Percentiles rank a stretch among this genome's conserved stretches.
These are phyloP conservation scores for Nasonia giraulti DNA, from an alignment of 1,140 invertebrate genomes.

Conservation along the genomic window DNA sequence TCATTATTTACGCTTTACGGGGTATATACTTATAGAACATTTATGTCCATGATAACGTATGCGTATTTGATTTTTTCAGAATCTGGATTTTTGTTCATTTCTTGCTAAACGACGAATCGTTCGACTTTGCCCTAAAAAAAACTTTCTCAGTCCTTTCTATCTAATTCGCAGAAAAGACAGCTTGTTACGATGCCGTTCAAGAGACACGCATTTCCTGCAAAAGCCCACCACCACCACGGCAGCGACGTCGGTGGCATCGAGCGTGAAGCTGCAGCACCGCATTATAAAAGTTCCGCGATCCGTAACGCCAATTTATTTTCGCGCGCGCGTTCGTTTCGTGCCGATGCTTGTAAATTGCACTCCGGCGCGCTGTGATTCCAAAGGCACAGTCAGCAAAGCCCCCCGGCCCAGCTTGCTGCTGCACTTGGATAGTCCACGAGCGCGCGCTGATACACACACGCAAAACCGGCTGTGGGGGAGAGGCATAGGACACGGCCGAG, in stretches of 20 bases:
- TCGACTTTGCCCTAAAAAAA: too few relatives aligned
- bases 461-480: neutral
- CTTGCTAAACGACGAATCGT: too few relatives aligned
- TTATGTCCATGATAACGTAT: too few relatives aligned
- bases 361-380: slow-evolving; percentile 62
- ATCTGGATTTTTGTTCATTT: too few relatives aligned
- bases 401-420: slow-evolving; percentile 8
- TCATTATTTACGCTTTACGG: slow-evolving; percentile 35
- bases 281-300: slow-evolving; percentile 55
- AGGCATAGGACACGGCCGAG: neutral
- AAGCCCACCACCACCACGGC: neutral
- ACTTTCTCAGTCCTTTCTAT: neutral
- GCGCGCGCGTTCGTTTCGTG: slow-evolving; percentile 61
- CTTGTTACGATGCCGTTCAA: too few relatives aligned
- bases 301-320: slow-evolving; percentile 69
- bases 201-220: too few relatives aligned
- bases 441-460: neutral
- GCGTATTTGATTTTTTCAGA: too few relatives aligned
- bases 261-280: slow-evolving; percentile 28
- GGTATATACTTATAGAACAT: neutral
- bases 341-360: slow-evolving; percentile 68
- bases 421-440: slow-evolving; percentile 49
- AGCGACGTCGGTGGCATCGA: neutral
- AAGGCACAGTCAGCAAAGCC: slow-evolving; percentile 61
- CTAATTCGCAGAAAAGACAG: neutral